These are phyloP conservation scores for Exaiptasia diaphana DNA, from an alignment of 64 coral and sea anemone genomes.

Conservation along the genomic window DNA sequence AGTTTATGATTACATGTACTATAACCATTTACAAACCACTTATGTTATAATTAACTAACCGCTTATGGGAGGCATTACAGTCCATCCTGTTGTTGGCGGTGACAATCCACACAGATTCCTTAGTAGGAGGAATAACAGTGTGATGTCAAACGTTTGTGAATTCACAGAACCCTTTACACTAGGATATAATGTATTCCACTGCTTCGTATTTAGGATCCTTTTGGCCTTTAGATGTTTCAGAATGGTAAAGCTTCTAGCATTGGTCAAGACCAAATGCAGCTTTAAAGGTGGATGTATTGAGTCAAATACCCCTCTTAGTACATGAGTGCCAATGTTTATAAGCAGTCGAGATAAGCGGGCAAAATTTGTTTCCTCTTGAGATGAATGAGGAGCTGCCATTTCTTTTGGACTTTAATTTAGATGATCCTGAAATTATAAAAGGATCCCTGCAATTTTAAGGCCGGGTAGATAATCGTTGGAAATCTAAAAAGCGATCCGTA, in stretches of 20 bases:
- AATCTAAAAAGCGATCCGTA: too few relatives aligned
- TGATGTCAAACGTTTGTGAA: not conserved
- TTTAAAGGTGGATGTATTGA: not conserved
- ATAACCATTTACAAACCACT: too few relatives aligned
- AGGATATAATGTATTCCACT: not conserved
- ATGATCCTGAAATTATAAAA: too few relatives aligned
- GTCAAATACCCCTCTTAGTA: conserved; percentile 8
- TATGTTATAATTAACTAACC: too few relatives aligned
- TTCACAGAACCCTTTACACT: not conserved
- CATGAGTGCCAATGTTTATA: not conserved
- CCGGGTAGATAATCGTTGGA: too few relatives aligned
- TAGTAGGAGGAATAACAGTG: not conserved
- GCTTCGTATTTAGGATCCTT: not conserved
- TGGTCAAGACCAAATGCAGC: too few relatives aligned
- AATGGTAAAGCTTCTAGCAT: too few relatives aligned
- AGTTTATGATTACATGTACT: too few relatives aligned
- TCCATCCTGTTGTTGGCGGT: not conserved
- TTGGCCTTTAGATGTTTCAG: not conserved
- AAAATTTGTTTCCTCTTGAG: too few relatives aligned
- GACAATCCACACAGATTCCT: not conserved
- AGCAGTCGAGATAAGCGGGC: not conserved
- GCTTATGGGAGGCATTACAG: not conserved
- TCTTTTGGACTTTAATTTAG: too few relatives aligned
- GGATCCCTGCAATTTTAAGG: too few relatives aligned
- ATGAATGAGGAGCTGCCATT: too few relatives aligned